Evolutionary conservation across 2,888 invertebrate species (phyloP).

Genomic region (Euclidia mi): DNA sequence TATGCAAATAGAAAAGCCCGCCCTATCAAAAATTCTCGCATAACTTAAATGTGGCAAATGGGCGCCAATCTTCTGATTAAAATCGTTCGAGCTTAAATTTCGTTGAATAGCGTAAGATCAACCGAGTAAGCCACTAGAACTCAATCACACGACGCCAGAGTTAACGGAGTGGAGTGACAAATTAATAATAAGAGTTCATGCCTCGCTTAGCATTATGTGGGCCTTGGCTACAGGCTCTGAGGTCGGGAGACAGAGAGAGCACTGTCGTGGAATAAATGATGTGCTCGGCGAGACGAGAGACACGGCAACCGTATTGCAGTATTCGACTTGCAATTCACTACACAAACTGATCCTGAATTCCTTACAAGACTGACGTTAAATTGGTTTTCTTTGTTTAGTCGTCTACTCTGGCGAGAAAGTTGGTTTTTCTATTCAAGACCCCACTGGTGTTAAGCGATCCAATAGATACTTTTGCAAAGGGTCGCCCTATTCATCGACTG

Average conservation of each 20-base stretch:
- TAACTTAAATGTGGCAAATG: constrained; percentile 1
- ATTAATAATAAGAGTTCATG: constrained; percentile 65
- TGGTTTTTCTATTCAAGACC: neutral
- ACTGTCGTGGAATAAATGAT: constrained; percentile 67
- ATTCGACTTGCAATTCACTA: constrained; percentile 7
- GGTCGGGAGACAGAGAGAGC: constrained; percentile 51
- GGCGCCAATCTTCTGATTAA: neutral
- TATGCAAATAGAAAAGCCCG: constrained; percentile 1
- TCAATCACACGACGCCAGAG: constrained; percentile 35
- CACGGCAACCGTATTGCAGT: constrained; percentile 30
- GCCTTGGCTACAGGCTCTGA: constrained; percentile 41
- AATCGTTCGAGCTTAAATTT: neutral
- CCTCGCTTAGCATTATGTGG: constrained; percentile 57
- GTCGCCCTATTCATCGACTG: constrained; percentile 20
- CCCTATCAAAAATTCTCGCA: neutral
- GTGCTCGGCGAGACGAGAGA: constrained; percentile 55
- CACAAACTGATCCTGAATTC: constrained; percentile 5
- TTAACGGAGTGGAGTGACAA: constrained; percentile 67
- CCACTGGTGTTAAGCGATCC: constrained; percentile 13
- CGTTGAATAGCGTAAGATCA: constrained; percentile 6
- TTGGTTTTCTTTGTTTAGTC: constrained; percentile 16
- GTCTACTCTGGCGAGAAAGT: constrained; percentile 5
- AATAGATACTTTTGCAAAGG: constrained; percentile 11
- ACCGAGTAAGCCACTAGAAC: constrained; percentile 8
- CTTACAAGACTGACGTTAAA: constrained; percentile 4